Percentiles rank a stretch among this genome's conserved stretches.
phyloP scores from a whole-genome alignment of 2,888 invertebrate species.

The Elmis aenea region DNA sequence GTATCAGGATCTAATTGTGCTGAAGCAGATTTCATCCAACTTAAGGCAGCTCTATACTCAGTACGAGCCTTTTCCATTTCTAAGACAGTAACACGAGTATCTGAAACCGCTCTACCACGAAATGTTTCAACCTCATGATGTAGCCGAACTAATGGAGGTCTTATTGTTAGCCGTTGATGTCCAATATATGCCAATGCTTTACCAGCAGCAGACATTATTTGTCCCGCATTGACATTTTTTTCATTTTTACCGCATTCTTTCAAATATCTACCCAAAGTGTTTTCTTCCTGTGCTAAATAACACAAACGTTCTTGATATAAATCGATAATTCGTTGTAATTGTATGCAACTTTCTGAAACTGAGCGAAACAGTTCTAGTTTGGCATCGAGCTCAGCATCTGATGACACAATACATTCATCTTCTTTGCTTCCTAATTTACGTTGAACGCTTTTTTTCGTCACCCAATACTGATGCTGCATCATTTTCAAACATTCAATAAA shows the following conservation, averaged over 20 bases:
- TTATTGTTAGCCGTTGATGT: conserved; percentile 83
- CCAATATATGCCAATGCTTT: conserved; percentile 65
- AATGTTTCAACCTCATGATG: conserved; percentile 98
- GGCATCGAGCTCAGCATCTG: conserved; percentile 94
- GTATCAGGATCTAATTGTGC: conserved; percentile 95
- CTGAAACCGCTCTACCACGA: conserved; percentile 86
- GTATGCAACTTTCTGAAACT: conserved; percentile 84
- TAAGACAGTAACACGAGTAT: conserved; percentile 84
- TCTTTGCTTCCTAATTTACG: conserved; percentile 94
- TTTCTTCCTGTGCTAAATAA: conserved; percentile 92
- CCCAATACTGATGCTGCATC: conserved; percentile 97
- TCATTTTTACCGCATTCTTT: conserved; percentile 89
- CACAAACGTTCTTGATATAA: conserved; percentile 91
- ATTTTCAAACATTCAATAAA: too few species aligned
- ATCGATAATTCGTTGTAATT: conserved; percentile 83
- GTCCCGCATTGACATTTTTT: conserved; percentile 79
- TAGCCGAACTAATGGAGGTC: conserved; percentile 79
- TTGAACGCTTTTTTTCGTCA: conserved; percentile 92
- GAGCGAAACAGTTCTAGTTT: conserved; percentile 92
- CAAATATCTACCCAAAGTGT: conserved; percentile 83
- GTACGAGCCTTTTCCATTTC: conserved; percentile 94
- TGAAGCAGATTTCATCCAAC: conserved; percentile 98
- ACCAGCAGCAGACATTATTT: conserved; percentile 77
- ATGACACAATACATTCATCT: conserved; percentile 93
- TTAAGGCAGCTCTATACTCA: conserved; percentile 90